These are phyloP conservation scores for Eubasilissa regina DNA, from an alignment of 1,140 invertebrate genomes.

Conservation along the genomic window DNA sequence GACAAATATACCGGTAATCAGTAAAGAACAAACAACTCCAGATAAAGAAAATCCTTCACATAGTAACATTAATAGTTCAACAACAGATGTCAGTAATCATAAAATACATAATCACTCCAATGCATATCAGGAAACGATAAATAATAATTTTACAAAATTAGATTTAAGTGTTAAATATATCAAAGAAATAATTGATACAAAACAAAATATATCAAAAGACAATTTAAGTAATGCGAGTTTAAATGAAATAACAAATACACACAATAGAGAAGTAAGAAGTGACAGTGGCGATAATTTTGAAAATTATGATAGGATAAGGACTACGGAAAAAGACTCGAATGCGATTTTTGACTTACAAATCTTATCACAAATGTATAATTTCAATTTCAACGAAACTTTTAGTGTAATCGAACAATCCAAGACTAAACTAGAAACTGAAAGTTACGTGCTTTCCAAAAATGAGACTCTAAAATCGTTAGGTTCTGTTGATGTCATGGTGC, in stretches of 20 bases:
- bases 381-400: constrained; percentile 18
- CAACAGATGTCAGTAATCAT: too few species aligned
- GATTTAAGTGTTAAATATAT: neutral
- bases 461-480: constrained; percentile 54
- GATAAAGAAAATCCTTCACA: too few species aligned
- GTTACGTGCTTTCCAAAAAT: constrained; percentile 30
- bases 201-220: neutral
- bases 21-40: too few species aligned
- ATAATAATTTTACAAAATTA: neutral
- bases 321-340: neutral
- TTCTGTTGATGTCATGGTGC: constrained; percentile 54
- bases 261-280: constrained; percentile 32
- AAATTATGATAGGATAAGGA: neutral
- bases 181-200: neutral
- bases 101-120: constrained; percentile 8
- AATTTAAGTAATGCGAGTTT: neutral
- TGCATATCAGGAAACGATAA: constrained; percentile 12
- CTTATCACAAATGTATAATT: constrained; percentile 24
- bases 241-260: neutral
- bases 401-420: constrained; percentile 4
- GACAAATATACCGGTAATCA: too few species aligned
- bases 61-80: too few species aligned
- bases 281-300: neutral
- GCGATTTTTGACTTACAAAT: neutral
- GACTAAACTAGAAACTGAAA: constrained; percentile 25